Evolutionary conservation across 23 tunicate species (phyloP).

Genomic region (Trididemnum nubilum): DNA sequence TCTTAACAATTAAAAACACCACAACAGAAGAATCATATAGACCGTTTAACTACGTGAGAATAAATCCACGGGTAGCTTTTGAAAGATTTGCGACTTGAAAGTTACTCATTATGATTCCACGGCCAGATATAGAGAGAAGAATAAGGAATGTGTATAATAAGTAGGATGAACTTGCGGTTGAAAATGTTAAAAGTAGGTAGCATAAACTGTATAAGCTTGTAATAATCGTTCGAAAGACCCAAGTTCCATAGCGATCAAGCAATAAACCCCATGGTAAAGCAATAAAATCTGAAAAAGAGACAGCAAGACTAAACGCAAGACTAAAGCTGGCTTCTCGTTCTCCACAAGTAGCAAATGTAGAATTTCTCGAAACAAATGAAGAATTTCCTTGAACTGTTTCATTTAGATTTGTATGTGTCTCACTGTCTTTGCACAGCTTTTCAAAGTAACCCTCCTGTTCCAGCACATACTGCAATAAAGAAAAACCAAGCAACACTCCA

Average conservation of each 20-base stretch:
- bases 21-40: slow-evolving; percentile 44
- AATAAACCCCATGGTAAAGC: slow-evolving; percentile 43
- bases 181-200: slow-evolving; percentile 21
- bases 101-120: slow-evolving; percentile 26
- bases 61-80: slow-evolving; percentile 8
- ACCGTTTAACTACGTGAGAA: slow-evolving; percentile 43
- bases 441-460: slow-evolving; percentile 59
- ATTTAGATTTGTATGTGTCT: too few relatives aligned
- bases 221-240: slow-evolving; percentile 37
- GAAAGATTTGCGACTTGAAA: slow-evolving; percentile 49
- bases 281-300: not conserved
- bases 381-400: too few relatives aligned
- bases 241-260: slow-evolving; percentile 57
- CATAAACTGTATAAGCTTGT: slow-evolving; percentile 31
- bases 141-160: slow-evolving; percentile 43
- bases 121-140: slow-evolving; percentile 32
- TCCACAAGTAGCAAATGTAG: not conserved
- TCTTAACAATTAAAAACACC: slow-evolving; percentile 44
- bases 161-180: slow-evolving; percentile 29
- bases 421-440: not conserved
- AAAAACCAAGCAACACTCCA: slow-evolving; percentile 60
- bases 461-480: slow-evolving; percentile 45
- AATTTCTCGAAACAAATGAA: not conserved
- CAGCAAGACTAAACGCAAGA: slow-evolving; percentile 34
- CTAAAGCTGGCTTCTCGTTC: slow-evolving; percentile 36